Conservation (phyloP, 2,797 vertebrate species). For the Hemibagrus guttatus region DNA sequence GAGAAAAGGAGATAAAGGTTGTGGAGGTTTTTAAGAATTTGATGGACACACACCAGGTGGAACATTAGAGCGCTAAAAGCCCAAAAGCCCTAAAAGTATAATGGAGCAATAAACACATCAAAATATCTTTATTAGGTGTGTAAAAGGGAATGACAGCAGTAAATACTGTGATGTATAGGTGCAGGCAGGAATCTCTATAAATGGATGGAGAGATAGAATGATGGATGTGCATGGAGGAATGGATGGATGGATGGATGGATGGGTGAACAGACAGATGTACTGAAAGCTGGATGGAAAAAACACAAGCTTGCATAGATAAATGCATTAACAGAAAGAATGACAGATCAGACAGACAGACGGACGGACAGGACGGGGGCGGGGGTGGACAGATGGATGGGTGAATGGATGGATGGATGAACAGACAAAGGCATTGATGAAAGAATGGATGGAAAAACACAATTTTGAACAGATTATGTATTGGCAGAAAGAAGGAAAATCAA, state of each 20-base stretch:
- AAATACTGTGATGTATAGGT: neutral
- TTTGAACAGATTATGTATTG: too few species aligned
- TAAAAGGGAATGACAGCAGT: neutral
- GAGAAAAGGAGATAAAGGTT: conserved; percentile 5
- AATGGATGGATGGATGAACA: too few species aligned
- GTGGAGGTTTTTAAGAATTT: conserved; percentile 15
- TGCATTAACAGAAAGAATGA: neutral
- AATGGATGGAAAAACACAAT: too few species aligned
- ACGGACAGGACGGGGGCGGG: too few species aligned
- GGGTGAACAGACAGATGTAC: neutral
- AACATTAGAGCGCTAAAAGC: neutral
- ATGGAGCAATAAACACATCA: neutral
- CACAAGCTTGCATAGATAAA: neutral
- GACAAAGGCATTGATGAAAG: neutral
- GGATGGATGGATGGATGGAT: neutral
- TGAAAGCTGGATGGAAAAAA: too few species aligned
- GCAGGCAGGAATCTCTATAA: neutral
- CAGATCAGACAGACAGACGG: neutral
- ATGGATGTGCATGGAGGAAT: neutral
- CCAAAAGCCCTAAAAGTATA: neutral
- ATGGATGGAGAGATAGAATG: neutral
- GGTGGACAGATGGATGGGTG: too few species aligned
- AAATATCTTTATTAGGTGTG: neutral
- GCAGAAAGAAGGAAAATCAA: too few species aligned
- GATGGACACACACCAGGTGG: neutral